Evolutionary conservation across 2,113 vertebrate genomes (phyloP), one percentile per base, ranked within the genome.

Genomic region (Cariama cristata): DNA sequence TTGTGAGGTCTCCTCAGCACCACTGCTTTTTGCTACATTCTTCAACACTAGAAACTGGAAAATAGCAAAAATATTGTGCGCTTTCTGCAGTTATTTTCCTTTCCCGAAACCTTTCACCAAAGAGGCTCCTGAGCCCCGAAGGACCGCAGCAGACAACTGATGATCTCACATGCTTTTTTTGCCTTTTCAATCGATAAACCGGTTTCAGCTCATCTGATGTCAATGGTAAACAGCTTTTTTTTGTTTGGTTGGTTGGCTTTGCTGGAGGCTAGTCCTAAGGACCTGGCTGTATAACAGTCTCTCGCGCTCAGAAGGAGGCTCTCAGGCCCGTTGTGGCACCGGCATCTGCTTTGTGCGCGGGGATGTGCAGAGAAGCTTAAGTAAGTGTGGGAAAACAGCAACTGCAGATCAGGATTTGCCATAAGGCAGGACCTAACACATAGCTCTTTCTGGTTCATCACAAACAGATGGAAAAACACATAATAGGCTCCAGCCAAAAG

Each of bases 341-440:
- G 95, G 97, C 98, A 98, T 98, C 97, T 98, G 98, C 96, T 98
- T 98, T 98, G 96, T 98, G 97, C 85, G 88, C 40, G 27, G 83
- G 97, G 96, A 95, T 97, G 98, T 97, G 97, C 98, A 98, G 96
- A 94, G 97, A 98, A 96, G 98, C 98, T 98, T 98, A 98, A 98
- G 92, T 97, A 98, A 98, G 96, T 98, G 98, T 99, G 98, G 98
- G 98, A 98, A 99, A 98, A 96, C 76, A 98, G 97, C 98, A 98
- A 98, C 98, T 99, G 98, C 94, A 87, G 94, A 97, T 95, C 98
- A 98, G 97, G 95, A 79, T 95, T 98, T 97, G 98, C 98, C 98
- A 98, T 98, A 98, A 98, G 98, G 98, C 97, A 98, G 97, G 97
- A 98, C 98, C 98, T 98, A 98, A 98, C 97, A 96, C 94, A n/a